Percentiles rank a stretch among this genome's conserved stretches.
phyloP scores from a whole-genome alignment of 2,113 vertebrate genomes.

The Vidua macroura region DNA sequence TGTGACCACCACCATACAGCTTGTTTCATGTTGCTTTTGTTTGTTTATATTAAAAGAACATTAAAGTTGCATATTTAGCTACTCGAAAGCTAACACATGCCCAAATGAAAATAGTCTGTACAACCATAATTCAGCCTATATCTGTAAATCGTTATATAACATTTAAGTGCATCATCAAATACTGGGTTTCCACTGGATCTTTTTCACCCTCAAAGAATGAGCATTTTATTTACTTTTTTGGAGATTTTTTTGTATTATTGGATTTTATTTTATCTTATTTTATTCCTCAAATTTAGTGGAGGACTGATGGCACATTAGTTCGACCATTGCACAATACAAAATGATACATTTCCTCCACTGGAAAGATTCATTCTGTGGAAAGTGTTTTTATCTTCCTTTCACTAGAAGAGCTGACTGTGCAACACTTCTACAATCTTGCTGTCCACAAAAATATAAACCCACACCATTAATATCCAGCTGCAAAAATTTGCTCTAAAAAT shows the following conservation, averaged over 20 bases:
- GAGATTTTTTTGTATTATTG: background rate
- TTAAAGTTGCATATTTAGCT: background rate
- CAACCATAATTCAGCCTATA: background rate
- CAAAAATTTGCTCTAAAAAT: background rate
- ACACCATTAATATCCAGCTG: background rate
- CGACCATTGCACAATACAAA: background rate
- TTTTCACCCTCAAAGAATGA: background rate
- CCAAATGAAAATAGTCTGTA: background rate
- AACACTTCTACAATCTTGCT: background rate
- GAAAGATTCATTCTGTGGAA: background rate
- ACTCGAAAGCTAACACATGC: background rate
- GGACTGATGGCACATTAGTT: background rate
- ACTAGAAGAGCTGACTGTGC: background rate
- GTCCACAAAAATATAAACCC: background rate
- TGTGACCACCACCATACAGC: background rate
- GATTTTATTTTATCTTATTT: background rate
- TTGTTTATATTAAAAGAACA: background rate
- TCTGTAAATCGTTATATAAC: background rate
- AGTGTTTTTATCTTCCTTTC: background rate
- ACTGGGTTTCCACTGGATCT: background rate
- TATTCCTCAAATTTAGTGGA: background rate
- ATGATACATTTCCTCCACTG: background rate
- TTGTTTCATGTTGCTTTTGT: background rate
- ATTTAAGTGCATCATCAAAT: background rate
- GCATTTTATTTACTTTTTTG: background rate